Evolutionary conservation across 2,888 invertebrate species (phyloP), one percentile per base, ranked within the genome.

Genomic region (Platynereis dumerilii): DNA sequence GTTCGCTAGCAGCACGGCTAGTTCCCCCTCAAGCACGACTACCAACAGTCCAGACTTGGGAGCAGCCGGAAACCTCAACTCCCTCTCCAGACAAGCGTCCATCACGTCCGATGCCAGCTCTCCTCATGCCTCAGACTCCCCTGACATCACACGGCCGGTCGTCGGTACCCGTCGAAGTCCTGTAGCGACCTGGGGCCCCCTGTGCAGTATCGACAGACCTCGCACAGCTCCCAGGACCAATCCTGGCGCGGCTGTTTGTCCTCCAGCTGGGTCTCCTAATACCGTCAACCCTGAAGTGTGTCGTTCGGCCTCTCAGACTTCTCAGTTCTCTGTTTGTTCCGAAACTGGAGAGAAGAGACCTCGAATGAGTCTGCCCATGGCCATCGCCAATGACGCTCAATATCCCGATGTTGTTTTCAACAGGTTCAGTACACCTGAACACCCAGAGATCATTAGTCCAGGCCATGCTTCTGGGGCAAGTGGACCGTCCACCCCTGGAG

Each of bases 311-410:
- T 66, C 62, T 44, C 61, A 62, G 27, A 54, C 52, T 7, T 66
- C 66, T 2, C 55, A 54, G 62, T 62, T 66, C 45, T 66, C 66
- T 10, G 66, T 66, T 17, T 66, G 66, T 29, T 66, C 62, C 1
- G 66, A 66, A 26, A 66, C 66, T 12, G 66, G 66, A 28, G 66
- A 66, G 57, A 65, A 61, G 54, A 5, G 65, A 3, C 65, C 65
- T 1, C 24, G 34, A 17, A 27, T 44, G 15, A 56, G n/a, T 28
- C 55, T 62, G 28, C 62, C 62, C 1, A 39, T 34, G 1, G 54
- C 56, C 3, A 26, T 62, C 2, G 27, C 56, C 1, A 62, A 62
- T 22, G 62, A 62, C 45, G 42, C 57, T 2, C 62, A 45, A 20
- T 62, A 62, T 42, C 62, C 62, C n/a, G 48, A n/a, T 20, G 22